These are phyloP conservation scores for Branchinecta lindahli DNA, from an alignment of 1,140 invertebrate species.

Conservation along the genomic window DNA sequence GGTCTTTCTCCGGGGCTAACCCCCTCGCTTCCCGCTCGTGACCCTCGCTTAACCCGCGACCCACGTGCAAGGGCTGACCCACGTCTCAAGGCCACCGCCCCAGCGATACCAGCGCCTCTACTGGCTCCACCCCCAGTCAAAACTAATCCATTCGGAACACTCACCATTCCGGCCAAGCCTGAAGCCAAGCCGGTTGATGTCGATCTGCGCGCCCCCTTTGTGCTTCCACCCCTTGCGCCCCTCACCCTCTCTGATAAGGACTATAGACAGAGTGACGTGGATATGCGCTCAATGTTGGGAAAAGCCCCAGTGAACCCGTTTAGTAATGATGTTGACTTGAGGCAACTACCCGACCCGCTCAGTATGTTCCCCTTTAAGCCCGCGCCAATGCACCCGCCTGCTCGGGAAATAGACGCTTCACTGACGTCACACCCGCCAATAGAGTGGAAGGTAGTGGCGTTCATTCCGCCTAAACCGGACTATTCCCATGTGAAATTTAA, in stretches of 20 bases:
- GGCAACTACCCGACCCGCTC: constrained; percentile 48
- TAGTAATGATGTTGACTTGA: constrained; percentile 51
- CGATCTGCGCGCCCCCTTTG: constrained; percentile 20
- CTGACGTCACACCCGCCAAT: constrained; percentile 56
- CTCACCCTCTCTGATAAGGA: constrained; percentile 16
- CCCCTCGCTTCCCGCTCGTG: background rate
- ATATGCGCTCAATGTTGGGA: constrained; percentile 14
- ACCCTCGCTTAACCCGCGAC: constrained; percentile 18
- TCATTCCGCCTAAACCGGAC: constrained; percentile 52
- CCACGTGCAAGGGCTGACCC: constrained; percentile 30
- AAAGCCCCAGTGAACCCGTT: constrained; percentile 14
- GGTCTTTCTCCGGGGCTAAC: too few relatives aligned
- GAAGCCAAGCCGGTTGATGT: constrained; percentile 17
- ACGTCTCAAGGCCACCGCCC: constrained; percentile 23
- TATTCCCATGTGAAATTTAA: constrained; percentile 53
- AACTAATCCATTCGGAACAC: background rate
- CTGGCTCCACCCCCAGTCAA: background rate
- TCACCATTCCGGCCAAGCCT: constrained; percentile 14
- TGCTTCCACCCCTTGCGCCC: constrained; percentile 15
- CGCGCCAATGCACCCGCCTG: constrained; percentile 53
- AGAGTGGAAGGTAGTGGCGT: constrained; percentile 44
- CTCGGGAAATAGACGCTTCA: constrained; percentile 67
- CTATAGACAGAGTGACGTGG: constrained; percentile 14
- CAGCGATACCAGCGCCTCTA: constrained; percentile 21
- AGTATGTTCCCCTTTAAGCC: constrained; percentile 52